These are phyloP conservation scores for Morpho achilles DNA, from an alignment of 2,888 invertebrate species.

Conservation along the genomic window DNA sequence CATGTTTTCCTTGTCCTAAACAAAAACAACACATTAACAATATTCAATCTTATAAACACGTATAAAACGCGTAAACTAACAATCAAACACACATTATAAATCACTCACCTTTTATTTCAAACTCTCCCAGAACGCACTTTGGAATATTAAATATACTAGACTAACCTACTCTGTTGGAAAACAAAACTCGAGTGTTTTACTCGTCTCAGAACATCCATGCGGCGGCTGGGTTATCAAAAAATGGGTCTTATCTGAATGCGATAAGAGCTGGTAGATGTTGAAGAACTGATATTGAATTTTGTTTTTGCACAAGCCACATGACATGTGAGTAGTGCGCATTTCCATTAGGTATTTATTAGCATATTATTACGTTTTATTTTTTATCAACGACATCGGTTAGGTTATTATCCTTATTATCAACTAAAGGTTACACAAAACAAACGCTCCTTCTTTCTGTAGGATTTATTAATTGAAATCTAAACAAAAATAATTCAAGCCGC, in stretches of 20 bases:
- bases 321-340: constrained; percentile 9
- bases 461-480: too few species aligned
- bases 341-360: constrained; percentile 6
- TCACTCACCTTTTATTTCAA: constrained; percentile 3
- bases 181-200: constrained; percentile 9
- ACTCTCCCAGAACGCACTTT: background rate
- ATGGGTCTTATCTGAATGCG: constrained; percentile 21
- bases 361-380: too few species aligned
- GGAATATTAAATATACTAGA: background rate
- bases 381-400: too few species aligned
- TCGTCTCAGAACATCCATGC: background rate
- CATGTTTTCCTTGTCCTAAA: too few species aligned
- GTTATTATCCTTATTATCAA: too few species aligned
- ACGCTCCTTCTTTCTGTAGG: too few species aligned
- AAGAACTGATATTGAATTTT: constrained; percentile 7
- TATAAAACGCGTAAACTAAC: background rate
- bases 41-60: too few species aligned
- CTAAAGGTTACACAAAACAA: too few species aligned
- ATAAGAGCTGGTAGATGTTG: constrained; percentile 16
- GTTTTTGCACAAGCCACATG: constrained; percentile 6
- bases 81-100: background rate
- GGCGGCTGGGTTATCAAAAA: constrained; percentile 17
- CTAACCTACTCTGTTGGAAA: constrained; percentile 10
- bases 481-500: too few species aligned
- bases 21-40: too few species aligned